These are phyloP conservation scores for Atethmia centrago DNA, from an alignment of 2,888 invertebrate genomes.

Conservation along the genomic window DNA sequence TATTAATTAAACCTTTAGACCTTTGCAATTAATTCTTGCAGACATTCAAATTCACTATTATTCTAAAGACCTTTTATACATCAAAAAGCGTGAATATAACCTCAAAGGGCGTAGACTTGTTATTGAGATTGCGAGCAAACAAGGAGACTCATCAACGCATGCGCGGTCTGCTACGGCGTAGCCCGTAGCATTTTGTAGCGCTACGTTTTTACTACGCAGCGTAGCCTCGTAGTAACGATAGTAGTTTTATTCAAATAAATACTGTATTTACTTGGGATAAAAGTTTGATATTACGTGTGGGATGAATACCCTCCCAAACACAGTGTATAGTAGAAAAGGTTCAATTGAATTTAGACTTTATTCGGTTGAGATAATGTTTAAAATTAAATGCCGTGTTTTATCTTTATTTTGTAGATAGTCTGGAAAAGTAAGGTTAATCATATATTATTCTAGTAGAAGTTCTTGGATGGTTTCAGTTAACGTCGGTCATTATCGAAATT, in stretches of 20 bases:
- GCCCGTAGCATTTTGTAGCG: conserved; percentile 58
- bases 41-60: conserved; percentile 48
- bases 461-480: conserved; percentile 31
- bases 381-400: conserved; percentile 15
- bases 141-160: conserved; percentile 45
- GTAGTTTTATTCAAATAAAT: conserved; percentile 29
- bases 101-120: conserved; percentile 54
- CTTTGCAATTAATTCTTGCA: conserved; percentile 37
- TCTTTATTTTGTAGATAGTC: conserved; percentile 14
- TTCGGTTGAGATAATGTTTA: conserved; percentile 9
- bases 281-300: conserved; percentile 42
- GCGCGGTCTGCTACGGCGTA: conserved; percentile 53
- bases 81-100: conserved; percentile 38
- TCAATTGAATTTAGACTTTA: conserved; percentile 33
- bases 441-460: conserved; percentile 54
- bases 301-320: not conserved
- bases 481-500: conserved; percentile 37
- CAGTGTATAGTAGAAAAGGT: not conserved
- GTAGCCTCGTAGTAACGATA: conserved; percentile 57
- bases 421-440: conserved; percentile 34
- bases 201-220: conserved; percentile 60
- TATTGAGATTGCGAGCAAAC: conserved; percentile 49
- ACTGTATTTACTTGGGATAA: conserved; percentile 34
- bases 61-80: conserved; percentile 27
- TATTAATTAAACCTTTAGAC: conserved; percentile 18